Evolutionary conservation across 2,888 invertebrate species (phyloP), one percentile per base, ranked within the genome.

Genomic region (Physocephala rufipes): DNA sequence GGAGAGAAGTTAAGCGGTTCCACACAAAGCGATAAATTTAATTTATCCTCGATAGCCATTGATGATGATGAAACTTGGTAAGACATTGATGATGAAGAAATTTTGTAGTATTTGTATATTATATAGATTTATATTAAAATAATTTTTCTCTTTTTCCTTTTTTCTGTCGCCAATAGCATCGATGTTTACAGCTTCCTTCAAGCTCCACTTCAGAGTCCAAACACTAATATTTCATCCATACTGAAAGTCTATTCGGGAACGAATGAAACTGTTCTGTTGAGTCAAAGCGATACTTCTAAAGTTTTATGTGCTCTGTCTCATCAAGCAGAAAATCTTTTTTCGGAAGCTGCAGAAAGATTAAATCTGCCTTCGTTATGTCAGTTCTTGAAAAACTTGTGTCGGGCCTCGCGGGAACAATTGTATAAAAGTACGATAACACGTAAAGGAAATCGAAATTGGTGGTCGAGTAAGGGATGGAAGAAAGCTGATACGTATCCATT

Each of bases 241-340:
- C 73, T 86, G 4, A 86, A 86, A 73, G 82, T 84, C 7, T 86
- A 86, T 36, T 83, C 85, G 0, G 85, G 84, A 58, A 85, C 84
- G 55, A 86, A 86, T 72, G 86, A 86, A 71, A 84, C 85, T 2
- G 89, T 90, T 51, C 88, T 93, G 15, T 88, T 94, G 69, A 89
- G 91, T 0, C 93, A 93, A 2, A 90, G 93, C 5, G 93, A 95
- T 70, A 94, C 95, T 0, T 94, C 95, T 0, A 93, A 95, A 81
- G 95, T 96, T 0, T 91, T 97, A 71, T 96, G 96, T 85, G 93
- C 95, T 0, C 86, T 98, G 13, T 93, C 96, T 0, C 94, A 96
- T 73, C 93, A 95, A 80, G 95, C 95, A 0, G 97, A 97, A 82
- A 92, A 95, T 78, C 86, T 98, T 68, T 97, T 96, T 86, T 94